phyloP scores from a whole-genome alignment of 2,888 invertebrate genomes.

The Dynastes tityus region DNA sequence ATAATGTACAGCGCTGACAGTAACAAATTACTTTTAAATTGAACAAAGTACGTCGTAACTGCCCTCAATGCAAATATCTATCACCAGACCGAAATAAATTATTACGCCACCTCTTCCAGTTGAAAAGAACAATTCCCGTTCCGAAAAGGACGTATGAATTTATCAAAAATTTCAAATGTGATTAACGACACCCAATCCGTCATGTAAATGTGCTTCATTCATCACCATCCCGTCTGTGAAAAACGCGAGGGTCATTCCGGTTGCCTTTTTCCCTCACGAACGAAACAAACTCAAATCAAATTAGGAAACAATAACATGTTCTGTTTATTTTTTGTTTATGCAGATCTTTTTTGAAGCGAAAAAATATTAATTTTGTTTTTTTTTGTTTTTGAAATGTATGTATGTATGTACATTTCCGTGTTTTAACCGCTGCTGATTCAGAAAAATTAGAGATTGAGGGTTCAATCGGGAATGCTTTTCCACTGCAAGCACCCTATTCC shows the following conservation, averaged over 20 bases:
- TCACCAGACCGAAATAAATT: not conserved
- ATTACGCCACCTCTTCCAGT: not conserved
- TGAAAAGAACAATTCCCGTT: slow-evolving; percentile 21
- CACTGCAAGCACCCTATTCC: too few relatives aligned
- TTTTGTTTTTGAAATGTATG: not conserved
- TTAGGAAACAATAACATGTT: slow-evolving; percentile 34
- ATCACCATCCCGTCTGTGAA: slow-evolving; percentile 25
- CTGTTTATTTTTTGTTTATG: slow-evolving; percentile 31
- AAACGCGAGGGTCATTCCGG: slow-evolving; percentile 39
- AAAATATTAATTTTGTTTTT: not conserved
- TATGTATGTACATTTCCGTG: not conserved
- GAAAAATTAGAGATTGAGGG: not conserved
- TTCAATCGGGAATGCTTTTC: too few relatives aligned
- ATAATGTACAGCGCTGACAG: too few relatives aligned
- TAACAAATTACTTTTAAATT: not conserved
- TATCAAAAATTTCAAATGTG: slow-evolving; percentile 44
- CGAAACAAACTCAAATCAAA: slow-evolving; percentile 35
- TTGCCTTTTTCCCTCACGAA: slow-evolving; percentile 20
- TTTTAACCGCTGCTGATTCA: not conserved
- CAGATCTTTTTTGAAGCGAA: not conserved
- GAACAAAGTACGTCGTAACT: slow-evolving; percentile 3
- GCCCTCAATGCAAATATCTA: slow-evolving; percentile 8
- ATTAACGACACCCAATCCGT: slow-evolving; percentile 43
- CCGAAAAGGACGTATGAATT: slow-evolving; percentile 29
- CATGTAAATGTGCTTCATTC: slow-evolving; percentile 38